Percentiles rank a stretch among this genome's conserved stretches.
Evolutionary conservation across 2,113 vertebrate genomes (phyloP).

Genomic region (Narcine bancroftii): DNA sequence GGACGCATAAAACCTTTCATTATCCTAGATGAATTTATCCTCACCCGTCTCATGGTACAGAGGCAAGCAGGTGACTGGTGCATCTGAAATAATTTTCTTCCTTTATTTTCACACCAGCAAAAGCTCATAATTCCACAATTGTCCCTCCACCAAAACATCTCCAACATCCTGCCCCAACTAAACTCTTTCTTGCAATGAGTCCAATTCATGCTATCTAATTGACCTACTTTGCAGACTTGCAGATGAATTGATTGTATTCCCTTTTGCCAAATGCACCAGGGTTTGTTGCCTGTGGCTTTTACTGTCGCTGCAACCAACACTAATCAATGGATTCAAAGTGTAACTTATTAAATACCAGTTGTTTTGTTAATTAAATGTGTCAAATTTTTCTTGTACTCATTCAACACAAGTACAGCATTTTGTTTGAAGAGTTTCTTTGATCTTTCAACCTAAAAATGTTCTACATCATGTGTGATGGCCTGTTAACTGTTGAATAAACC

Average conservation of each 20-base stretch:
- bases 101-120: neutral
- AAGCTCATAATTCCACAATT: neutral
- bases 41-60: neutral
- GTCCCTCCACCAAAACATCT: no score
- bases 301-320: neutral
- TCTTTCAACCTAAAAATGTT: conserved; percentile 2
- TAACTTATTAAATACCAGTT: neutral
- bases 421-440: conserved; percentile 2
- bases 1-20: conserved; percentile 27
- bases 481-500: conserved; percentile 25
- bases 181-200: neutral
- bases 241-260: neutral
- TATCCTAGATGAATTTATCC: conserved; percentile 33
- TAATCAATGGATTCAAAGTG: neutral
- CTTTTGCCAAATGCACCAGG: neutral
- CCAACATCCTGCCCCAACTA: neutral
- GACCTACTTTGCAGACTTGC: neutral
- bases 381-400: neutral
- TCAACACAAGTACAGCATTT: neutral
- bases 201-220: neutral
- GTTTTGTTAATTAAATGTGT: conserved; percentile 18
- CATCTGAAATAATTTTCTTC: neutral
- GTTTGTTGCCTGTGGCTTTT: neutral
- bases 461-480: conserved; percentile 5
- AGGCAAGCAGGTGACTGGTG: conserved; percentile 32